Percentiles rank a stretch among this genome's conserved stretches.
Evolutionary conservation across 2,113 vertebrate genomes (phyloP).

Genomic region (Psilopsiagon aurifrons): DNA sequence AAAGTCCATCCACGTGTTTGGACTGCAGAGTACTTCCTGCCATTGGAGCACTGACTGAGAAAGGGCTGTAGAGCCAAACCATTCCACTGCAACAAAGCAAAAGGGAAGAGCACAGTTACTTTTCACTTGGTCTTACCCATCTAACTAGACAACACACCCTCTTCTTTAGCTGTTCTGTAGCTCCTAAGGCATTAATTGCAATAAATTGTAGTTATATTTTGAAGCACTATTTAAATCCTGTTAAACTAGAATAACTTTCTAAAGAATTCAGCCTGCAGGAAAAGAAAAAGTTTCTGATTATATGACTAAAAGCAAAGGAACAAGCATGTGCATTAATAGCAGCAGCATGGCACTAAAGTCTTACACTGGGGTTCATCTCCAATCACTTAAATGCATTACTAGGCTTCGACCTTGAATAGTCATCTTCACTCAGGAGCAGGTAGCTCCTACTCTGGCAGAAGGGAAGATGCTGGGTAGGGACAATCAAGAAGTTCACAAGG

Average conservation of each 20-base stretch:
- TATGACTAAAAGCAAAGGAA: background rate
- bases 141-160: background rate
- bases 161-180: background rate
- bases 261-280: background rate
- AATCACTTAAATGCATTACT: background rate
- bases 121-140: background rate
- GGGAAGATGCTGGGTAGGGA: background rate
- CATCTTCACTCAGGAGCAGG: background rate
- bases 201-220: background rate
- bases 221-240: background rate
- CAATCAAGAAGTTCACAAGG: background rate
- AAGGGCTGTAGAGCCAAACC: rapidly evolving
- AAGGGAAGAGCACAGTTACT: background rate
- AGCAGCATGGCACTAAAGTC: background rate
- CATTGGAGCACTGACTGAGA: slow-evolving; percentile 36
- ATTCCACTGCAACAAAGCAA: slow-evolving; percentile 4
- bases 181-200: background rate
- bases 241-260: background rate
- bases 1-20: slow-evolving; percentile 73
- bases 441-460: background rate
- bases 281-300: background rate
- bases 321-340: rapidly evolving
- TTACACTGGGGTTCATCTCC: background rate
- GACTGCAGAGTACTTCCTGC: slow-evolving; percentile 66
- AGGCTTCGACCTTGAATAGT: background rate